phyloP scores from a whole-genome alignment of 2,113 vertebrate species.

The Neofelis nebulosa region DNA sequence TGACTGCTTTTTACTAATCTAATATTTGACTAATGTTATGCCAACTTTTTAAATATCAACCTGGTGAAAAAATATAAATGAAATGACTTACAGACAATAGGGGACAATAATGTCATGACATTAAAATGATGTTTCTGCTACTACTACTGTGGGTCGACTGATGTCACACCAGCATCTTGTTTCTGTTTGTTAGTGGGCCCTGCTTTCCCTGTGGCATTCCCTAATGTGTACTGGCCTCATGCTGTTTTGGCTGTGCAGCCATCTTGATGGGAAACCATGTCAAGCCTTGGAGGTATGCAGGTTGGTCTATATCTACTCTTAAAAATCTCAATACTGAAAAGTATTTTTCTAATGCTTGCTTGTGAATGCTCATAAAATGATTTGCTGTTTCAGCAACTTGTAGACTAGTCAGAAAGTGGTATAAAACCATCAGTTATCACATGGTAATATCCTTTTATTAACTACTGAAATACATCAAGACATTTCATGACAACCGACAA shows the following conservation, averaged over 20 bases:
- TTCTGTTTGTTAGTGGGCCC: not conserved
- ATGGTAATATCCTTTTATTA: conserved; percentile 69
- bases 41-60: not conserved
- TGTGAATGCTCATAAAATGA: conserved; percentile 57
- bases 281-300: not conserved
- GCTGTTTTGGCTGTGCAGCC: not conserved
- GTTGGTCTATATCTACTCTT: conserved; percentile 17
- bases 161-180: not conserved
- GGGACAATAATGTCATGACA: not conserved
- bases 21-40: not conserved
- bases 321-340: conserved; percentile 28
- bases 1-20: not conserved
- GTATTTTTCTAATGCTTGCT: conserved; percentile 28
- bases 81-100: not conserved
- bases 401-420: conserved; percentile 44
- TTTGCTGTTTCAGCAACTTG: conserved; percentile 73
- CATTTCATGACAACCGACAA: conserved; percentile 46
- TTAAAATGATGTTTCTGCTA: not conserved
- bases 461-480: conserved; percentile 68
- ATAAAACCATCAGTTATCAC: conserved; percentile 65
- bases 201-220: not conserved
- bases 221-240: not conserved
- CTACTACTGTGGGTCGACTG: no score
- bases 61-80: not conserved
- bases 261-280: conserved; percentile 14